Percentiles rank a stretch among this genome's conserved stretches.
Evolutionary conservation across 1,140 invertebrate species (phyloP).

Genomic region (Agrilus planipennis): DNA sequence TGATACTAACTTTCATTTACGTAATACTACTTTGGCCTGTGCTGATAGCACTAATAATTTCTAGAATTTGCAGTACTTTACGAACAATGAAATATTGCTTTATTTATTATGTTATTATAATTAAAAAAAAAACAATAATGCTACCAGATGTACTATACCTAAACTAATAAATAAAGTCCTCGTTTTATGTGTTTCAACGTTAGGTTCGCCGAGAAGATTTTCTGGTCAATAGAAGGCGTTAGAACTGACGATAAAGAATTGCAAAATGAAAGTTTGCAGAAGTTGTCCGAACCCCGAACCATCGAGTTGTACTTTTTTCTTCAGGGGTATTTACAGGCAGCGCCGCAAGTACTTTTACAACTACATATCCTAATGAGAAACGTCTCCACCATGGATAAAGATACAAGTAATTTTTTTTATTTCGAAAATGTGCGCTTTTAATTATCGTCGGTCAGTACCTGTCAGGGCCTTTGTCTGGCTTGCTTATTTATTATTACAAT

Average conservation of each 20-base stretch:
- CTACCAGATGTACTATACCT: too few relatives aligned
- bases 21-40: too few relatives aligned
- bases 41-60: conserved; percentile 4
- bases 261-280: conserved; percentile 43
- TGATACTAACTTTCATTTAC: too few relatives aligned
- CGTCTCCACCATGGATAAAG: conserved; percentile 23
- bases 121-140: too few relatives aligned
- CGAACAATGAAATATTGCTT: too few relatives aligned
- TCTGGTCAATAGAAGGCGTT: conserved; percentile 57
- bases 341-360: conserved; percentile 55
- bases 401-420: conserved; percentile 28
- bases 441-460: background rate
- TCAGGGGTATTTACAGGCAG: conserved; percentile 61
- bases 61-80: too few relatives aligned
- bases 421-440: conserved; percentile 3
- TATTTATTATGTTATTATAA: too few relatives aligned
- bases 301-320: conserved; percentile 60
- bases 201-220: conserved; percentile 53
- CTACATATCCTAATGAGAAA: conserved; percentile 43
- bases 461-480: too few relatives aligned
- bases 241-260: conserved; percentile 41
- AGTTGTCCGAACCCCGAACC: conserved; percentile 44
- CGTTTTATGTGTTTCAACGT: too few relatives aligned
- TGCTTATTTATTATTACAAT: background rate
- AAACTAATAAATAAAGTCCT: too few relatives aligned